Conservation (phyloP, 2,113 vertebrate species). For the Cryptotis parvus region DNA sequence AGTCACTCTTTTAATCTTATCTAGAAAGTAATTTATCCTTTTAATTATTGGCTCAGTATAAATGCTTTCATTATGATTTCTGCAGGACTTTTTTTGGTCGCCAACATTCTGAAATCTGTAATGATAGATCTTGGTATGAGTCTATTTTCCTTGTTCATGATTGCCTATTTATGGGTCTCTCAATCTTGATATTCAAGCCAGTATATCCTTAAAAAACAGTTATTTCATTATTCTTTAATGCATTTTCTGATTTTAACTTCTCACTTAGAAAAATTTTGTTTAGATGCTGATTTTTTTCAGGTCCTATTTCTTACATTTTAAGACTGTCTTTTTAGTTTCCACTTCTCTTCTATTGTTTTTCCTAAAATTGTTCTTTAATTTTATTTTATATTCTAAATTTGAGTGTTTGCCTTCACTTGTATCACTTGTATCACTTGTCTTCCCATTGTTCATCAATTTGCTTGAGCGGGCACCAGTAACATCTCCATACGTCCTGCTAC, state of each 20-base stretch:
- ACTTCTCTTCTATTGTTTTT: no score
- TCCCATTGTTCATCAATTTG: no score
- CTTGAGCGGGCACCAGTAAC: no score
- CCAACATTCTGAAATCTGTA: constrained; percentile 39
- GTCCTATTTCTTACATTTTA: background rate
- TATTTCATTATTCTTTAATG: background rate
- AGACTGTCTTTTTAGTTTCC: background rate
- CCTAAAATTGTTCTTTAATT: no score
- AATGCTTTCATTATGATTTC: background rate
- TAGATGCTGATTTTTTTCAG: background rate
- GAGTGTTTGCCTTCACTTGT: no score
- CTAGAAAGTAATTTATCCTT: background rate
- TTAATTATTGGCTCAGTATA: background rate
- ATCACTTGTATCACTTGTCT: no score
- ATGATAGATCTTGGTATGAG: background rate
- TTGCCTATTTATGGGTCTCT: background rate
- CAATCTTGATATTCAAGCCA: background rate
- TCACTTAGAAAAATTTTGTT: background rate
- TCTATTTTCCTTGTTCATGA: constrained; percentile 10
- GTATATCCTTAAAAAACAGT: background rate
- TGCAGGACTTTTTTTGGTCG: background rate
- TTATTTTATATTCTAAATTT: no score
- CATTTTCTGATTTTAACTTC: background rate
- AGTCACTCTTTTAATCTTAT: no score
- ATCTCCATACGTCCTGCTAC: no score